phyloP scores from a whole-genome alignment of 2,888 invertebrate genomes.

The Notodonta dromedarius region DNA sequence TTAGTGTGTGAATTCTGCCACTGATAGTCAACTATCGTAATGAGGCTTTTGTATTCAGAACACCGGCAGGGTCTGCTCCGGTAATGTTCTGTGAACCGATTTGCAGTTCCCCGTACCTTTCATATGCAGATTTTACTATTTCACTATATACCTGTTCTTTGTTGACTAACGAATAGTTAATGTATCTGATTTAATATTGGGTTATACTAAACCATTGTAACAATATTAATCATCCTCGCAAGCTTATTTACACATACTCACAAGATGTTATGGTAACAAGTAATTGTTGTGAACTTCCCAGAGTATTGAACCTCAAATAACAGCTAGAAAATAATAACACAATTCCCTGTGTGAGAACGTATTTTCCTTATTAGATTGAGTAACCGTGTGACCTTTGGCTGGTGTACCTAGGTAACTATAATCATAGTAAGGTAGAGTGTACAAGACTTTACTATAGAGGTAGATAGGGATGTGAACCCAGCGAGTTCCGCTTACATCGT shows the following conservation, averaged over 20 bases:
- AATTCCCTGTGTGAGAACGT: constrained; percentile 19
- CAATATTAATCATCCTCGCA: constrained; percentile 34
- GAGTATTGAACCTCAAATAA: constrained; percentile 34
- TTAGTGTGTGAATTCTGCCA: neutral
- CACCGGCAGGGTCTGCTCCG: neutral
- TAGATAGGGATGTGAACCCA: constrained; percentile 36
- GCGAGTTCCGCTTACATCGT: constrained; percentile 43
- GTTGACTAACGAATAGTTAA: neutral
- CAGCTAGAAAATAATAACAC: constrained; percentile 27
- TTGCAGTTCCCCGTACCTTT: neutral
- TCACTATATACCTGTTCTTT: neutral
- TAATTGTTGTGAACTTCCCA: constrained; percentile 28
- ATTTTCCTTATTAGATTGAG: constrained; percentile 37
- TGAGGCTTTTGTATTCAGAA: constrained; percentile 5
- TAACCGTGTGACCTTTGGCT: constrained; percentile 26
- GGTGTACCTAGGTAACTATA: constrained; percentile 19
- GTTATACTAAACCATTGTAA: neutral
- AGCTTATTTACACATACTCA: constrained; percentile 34
- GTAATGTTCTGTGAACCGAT: neutral
- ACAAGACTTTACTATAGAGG: constrained; percentile 19
- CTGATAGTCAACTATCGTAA: constrained; percentile 1
- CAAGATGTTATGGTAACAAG: constrained; percentile 38
- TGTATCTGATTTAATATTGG: neutral
- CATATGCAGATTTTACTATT: neutral
- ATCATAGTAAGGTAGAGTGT: constrained; percentile 17